Conservation (phyloP, 2,888 invertebrate genomes). For the Adineta ricciae region DNA sequence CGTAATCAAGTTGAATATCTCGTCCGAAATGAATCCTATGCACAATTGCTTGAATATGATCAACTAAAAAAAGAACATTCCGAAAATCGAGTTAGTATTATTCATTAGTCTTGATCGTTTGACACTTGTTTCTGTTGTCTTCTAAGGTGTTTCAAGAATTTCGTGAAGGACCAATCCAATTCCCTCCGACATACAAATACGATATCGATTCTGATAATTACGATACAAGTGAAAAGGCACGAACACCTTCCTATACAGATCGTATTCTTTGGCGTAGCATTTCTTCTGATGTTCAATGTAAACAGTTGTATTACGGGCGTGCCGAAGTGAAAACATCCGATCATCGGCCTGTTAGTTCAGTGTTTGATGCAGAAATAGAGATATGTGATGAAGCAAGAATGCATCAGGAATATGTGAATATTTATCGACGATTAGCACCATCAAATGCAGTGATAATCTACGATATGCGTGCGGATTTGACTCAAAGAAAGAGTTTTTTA, state of each 20-base stretch:
- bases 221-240: constrained; percentile 92
- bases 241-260: constrained; percentile 97
- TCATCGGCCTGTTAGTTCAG: constrained; percentile 22
- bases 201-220: constrained; percentile 96
- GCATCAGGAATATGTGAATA: background rate
- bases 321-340: constrained; percentile 32
- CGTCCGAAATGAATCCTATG: constrained; percentile 65
- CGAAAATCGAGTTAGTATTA: constrained; percentile 64
- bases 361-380: background rate
- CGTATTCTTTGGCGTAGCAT: constrained; percentile 68
- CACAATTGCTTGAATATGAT: constrained; percentile 69
- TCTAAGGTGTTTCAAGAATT: constrained; percentile 74
- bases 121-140: background rate
- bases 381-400: background rate
- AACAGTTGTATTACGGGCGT: constrained; percentile 28
- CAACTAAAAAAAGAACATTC: constrained; percentile 62
- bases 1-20: constrained; percentile 81
- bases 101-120: no score
- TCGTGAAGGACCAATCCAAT: constrained; percentile 76
- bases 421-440: background rate
- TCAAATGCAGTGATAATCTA: background rate
- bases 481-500: background rate
- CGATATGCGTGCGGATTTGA: background rate
- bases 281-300: background rate
- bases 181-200: constrained; percentile 95